Conservation (phyloP, 35 echinoderm and acorn worm species). For the Eucidaris tribuloides region DNA sequence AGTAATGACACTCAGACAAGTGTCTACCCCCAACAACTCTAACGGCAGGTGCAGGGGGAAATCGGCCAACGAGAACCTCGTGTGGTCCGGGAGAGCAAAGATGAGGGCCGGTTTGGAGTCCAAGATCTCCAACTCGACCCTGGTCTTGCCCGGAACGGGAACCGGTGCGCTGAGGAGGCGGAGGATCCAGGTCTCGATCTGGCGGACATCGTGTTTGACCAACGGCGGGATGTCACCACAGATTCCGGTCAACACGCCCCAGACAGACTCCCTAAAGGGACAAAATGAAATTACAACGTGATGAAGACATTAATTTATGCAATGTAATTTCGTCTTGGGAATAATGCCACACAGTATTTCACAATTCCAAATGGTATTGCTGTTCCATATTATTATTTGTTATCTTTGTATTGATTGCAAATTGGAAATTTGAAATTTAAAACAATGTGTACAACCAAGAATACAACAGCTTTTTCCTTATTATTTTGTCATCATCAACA, state of each 20-base stretch:
- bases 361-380: no score
- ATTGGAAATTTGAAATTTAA: no score
- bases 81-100: slow-evolving; percentile 95
- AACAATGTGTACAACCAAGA: no score
- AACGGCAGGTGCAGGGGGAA: slow-evolving; percentile 92
- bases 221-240: slow-evolving; percentile 84
- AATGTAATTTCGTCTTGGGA: no score
- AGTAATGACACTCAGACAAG: slow-evolving; percentile 93
- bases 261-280: slow-evolving; percentile 85
- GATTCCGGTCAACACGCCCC: slow-evolving; percentile 90
- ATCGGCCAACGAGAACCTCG: slow-evolving; percentile 91
- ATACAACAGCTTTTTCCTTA: no score
- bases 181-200: slow-evolving; percentile 99
- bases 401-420: no score
- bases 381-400: no score
- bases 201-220: slow-evolving; percentile 85
- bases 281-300: not conserved
- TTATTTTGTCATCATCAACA: no score
- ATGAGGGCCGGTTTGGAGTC: slow-evolving; percentile 70
- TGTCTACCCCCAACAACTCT: slow-evolving; percentile 95
- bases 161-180: slow-evolving; percentile 89
- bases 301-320: not conserved
- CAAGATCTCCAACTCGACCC: slow-evolving; percentile 88
- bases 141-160: slow-evolving; percentile 90
- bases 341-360: no score